A percentile compares a stretch with the other conserved stretches of the same genome.
These are phyloP conservation scores for Gadopsis bispinosus DNA, from an alignment of 2,797 vertebrate genomes.

Conservation along the genomic window DNA sequence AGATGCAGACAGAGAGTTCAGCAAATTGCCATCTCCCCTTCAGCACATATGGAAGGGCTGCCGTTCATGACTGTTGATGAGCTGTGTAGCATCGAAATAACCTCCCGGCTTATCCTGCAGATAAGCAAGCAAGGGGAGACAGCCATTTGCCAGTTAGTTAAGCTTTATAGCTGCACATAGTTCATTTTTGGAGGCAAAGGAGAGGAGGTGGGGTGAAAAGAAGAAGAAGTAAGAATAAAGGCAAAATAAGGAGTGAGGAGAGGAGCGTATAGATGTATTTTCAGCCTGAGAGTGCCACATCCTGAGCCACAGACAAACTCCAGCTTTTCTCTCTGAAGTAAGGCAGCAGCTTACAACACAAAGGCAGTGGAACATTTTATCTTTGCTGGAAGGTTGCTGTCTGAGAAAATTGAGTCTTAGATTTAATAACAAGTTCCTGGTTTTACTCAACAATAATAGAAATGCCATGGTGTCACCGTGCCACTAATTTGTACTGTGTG, in stretches of 20 bases:
- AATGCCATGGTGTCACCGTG: constrained; percentile 22
- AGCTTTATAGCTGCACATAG: constrained; percentile 68
- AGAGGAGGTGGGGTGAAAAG: constrained; percentile 25
- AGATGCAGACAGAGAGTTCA: constrained; percentile 31
- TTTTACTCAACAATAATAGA: constrained; percentile 1
- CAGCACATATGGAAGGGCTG: constrained; percentile 47
- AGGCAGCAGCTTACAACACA: constrained; percentile 30
- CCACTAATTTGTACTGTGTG: constrained; percentile 26
- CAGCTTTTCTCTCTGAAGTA: constrained; percentile 28
- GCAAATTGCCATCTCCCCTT: constrained; percentile 26
- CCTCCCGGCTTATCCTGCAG: constrained; percentile 66
- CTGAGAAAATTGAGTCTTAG: constrained; percentile 14
- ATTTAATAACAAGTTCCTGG: constrained; percentile 13
- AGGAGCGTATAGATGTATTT: constrained; percentile 65
- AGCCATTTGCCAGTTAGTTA: constrained; percentile 73
- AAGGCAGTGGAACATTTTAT: constrained; percentile 35
- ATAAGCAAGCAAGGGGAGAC: constrained; percentile 62
- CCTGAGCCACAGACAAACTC: constrained; percentile 47
- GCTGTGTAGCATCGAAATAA: constrained; percentile 67
- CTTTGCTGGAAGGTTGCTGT: constrained; percentile 7
- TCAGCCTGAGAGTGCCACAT: constrained; percentile 55
- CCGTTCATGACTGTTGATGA: constrained; percentile 61
- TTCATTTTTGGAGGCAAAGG: constrained; percentile 33
- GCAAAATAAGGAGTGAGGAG: constrained; percentile 46
- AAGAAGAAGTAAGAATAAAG: constrained; percentile 53